Base-by-base conservation (phyloP, 2,888 invertebrate genomes). In the Phasia obesa region DNA sequence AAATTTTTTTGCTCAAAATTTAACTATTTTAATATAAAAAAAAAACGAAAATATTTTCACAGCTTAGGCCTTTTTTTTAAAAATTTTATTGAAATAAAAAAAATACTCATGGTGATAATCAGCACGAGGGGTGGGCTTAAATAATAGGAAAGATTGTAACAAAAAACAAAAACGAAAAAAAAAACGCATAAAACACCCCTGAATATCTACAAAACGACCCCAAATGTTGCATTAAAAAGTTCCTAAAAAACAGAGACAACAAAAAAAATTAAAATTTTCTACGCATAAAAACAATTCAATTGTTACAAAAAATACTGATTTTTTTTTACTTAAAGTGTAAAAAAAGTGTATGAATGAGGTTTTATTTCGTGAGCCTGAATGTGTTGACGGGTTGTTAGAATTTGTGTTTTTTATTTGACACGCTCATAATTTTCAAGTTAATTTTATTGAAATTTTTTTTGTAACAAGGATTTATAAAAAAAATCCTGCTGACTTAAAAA, bases 241-340 rank as follows among this genome's bases (percentile, higher is more conserved):
- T 31, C 51, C n/a, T 0, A 64, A 51, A 47, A 65, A 65, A n/a
- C 42, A 59, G 71, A 73, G 51, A 77, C 76, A 65, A 77, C 71
- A 59, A 74, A 1, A 82, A 82, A 84, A 80, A 75, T 65, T 62
- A 74, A 77, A 55, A 87, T 87, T 85, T 85, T 85, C 79, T 83
- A 86, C 86, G 87, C 87, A 87, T 86, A 87, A 87, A 89, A 89
- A 88, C 88, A 89, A 88, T 89, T 89, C 89, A 89, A 89, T 89
- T 89, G 89, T 89, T 88, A 87, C 85, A 85, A 77, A 64, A 77
- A 55, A 55, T 27, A 74, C 84, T 85, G 84, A 87, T 76, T 69
- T 88, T 62, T 38, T 15, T 13, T 17, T 5, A 79, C 75, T 86
- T 74, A 25, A 81, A 76, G 4, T 42, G 19, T 17, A 13, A 65